Evolutionary conservation across 2,888 invertebrate genomes (phyloP).

Genomic region (Phrixothrix hirtus): DNA sequence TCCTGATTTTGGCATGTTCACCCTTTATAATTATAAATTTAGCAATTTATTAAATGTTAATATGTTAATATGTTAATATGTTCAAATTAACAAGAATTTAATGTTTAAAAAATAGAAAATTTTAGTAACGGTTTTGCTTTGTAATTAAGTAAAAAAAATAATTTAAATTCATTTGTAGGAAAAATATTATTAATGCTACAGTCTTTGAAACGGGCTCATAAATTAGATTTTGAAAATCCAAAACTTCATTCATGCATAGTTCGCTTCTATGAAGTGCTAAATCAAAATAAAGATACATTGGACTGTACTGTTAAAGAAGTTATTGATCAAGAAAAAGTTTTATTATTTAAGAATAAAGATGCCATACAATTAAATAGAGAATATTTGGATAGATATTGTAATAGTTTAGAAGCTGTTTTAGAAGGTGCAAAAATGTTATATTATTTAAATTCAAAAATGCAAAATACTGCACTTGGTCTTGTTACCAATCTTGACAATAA

Average conservation of each 20-base stretch:
- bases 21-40: too few species aligned
- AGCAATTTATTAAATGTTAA: too few species aligned
- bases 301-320: conserved; percentile 60
- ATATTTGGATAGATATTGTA: conserved; percentile 64
- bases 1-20: too few species aligned
- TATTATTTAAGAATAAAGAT: conserved; percentile 62
- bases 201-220: conserved; percentile 87
- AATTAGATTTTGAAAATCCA: conserved; percentile 73
- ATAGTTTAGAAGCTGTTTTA: conserved; percentile 75
- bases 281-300: conserved; percentile 53
- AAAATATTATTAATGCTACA: conserved; percentile 94
- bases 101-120: too few species aligned
- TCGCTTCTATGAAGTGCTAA: conserved; percentile 68
- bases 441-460: conserved; percentile 69
- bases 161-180: too few species aligned
- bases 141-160: too few species aligned
- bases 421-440: conserved; percentile 84
- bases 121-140: too few species aligned
- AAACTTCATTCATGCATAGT: conserved; percentile 86
- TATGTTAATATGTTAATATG: too few species aligned
- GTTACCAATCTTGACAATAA: conserved; percentile 61
- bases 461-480: conserved; percentile 66
- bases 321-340: conserved; percentile 58
- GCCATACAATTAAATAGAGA: conserved; percentile 69
- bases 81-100: too few species aligned